phyloP scores from a whole-genome alignment of 2,797 vertebrate species.

The Leucoraja ocellata region DNA sequence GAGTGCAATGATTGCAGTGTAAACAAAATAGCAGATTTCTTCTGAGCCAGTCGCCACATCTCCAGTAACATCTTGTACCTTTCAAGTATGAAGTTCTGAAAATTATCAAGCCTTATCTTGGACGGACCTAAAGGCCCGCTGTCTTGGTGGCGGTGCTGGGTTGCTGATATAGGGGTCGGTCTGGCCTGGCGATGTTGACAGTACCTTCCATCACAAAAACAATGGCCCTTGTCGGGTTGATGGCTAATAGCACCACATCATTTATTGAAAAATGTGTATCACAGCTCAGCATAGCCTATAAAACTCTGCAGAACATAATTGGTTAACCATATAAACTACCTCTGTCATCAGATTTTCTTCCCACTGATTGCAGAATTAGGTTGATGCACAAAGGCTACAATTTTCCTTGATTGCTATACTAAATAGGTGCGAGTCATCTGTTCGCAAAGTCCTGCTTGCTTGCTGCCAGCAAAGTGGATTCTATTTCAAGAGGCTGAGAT shows the following conservation, averaged over 20 bases:
- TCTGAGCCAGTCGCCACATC: too few relatives aligned
- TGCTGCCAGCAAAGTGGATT: neutral
- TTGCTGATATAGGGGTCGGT: too few relatives aligned
- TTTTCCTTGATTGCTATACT: neutral
- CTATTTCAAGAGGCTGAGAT: neutral
- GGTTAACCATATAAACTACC: neutral
- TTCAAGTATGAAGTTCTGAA: too few relatives aligned
- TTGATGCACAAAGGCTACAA: too few relatives aligned
- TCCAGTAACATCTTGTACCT: too few relatives aligned
- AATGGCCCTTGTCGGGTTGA: neutral
- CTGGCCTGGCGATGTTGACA: too few relatives aligned
- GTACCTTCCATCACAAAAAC: neutral
- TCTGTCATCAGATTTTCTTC: neutral
- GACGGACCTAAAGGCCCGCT: too few relatives aligned
- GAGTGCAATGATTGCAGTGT: too few relatives aligned
- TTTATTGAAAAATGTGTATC: neutral
- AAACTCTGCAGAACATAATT: neutral
- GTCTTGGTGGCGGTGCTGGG: too few relatives aligned
- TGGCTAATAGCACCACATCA: neutral
- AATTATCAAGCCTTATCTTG: too few relatives aligned
- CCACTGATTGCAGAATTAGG: too few relatives aligned
- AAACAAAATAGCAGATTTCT: too few relatives aligned
- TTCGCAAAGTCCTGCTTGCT: neutral
- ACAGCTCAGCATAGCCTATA: neutral
- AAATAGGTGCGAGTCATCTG: slow-evolving; percentile 3